Evolutionary conservation across 2,888 invertebrate species (phyloP).

Genomic region (Leucophenga montana): DNA sequence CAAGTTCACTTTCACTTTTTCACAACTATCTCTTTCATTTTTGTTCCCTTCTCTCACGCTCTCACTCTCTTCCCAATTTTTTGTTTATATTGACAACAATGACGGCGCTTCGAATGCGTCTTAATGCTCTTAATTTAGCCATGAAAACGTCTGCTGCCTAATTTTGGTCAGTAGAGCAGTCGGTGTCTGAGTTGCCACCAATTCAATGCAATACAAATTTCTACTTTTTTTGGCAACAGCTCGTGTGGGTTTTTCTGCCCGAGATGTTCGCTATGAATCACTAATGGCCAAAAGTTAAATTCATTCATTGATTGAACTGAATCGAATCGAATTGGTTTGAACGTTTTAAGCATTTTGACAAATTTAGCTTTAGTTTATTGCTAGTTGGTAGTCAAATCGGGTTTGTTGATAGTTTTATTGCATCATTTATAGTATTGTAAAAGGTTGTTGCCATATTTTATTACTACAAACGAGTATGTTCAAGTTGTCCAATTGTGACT

Average conservation of each 20-base stretch:
- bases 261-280: background rate
- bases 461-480: too few relatives aligned
- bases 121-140: conserved; percentile 9
- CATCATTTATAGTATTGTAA: conserved; percentile 48
- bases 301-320: conserved; percentile 35
- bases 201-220: conserved; percentile 14
- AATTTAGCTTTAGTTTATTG: conserved; percentile 46
- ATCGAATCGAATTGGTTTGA: conserved; percentile 33
- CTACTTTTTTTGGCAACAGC: conserved; percentile 33
- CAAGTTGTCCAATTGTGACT: too few relatives aligned
- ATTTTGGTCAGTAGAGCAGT: conserved; percentile 61
- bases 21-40: conserved; percentile 28
- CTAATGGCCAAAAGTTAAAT: conserved; percentile 2
- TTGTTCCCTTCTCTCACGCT: background rate
- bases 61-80: background rate
- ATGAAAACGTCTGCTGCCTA: conserved; percentile 34
- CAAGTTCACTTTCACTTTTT: conserved; percentile 68
- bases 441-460: conserved; percentile 16
- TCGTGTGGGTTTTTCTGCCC: conserved; percentile 19
- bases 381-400: conserved; percentile 54
- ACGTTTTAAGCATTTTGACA: conserved; percentile 36
- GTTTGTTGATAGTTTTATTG: conserved; percentile 46
- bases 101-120: conserved; percentile 13
- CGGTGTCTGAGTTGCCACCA: background rate
- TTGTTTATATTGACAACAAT: conserved; percentile 16